phyloP scores from a whole-genome alignment of 2,797 vertebrate species.

The Megaceryle alcyon region DNA sequence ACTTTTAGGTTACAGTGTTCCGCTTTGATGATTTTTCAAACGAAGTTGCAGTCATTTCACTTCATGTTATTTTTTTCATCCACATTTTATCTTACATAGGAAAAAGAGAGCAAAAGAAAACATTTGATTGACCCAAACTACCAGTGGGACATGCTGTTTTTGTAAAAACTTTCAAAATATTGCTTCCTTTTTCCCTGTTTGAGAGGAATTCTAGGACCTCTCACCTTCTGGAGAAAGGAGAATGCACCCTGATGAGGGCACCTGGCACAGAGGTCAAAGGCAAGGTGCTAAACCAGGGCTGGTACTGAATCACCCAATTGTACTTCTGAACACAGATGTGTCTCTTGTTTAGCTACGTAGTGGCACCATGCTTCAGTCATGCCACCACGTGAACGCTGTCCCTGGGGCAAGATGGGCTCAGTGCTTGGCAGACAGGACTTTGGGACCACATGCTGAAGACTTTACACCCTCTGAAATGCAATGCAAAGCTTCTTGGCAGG shows the following conservation, averaged over 20 bases:
- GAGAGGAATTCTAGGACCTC: not conserved
- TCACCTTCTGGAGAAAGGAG: not conserved
- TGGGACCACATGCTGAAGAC: not conserved
- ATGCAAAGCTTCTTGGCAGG: not conserved
- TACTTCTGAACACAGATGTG: not conserved
- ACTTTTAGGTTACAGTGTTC: slow-evolving; percentile 45
- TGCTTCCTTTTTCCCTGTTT: not conserved
- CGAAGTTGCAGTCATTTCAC: not conserved
- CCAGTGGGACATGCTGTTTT: not conserved
- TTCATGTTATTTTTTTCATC: slow-evolving; percentile 33
- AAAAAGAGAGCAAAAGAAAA: slow-evolving; percentile 17
- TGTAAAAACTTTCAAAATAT: not conserved
- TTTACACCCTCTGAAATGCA: not conserved
- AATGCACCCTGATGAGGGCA: fast-evolving
- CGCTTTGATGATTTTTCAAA: slow-evolving; percentile 65
- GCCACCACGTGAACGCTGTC: fast-evolving
- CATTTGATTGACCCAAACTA: slow-evolving; percentile 42
- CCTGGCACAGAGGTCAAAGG: not conserved
- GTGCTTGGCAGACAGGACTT: not conserved
- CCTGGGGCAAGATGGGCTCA: not conserved
- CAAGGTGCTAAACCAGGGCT: not conserved
- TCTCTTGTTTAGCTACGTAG: not conserved
- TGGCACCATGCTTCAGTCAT: fast-evolving
- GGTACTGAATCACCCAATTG: not conserved
- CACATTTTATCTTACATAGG: slow-evolving; percentile 1